Evolutionary conservation across 1,140 invertebrate species (phyloP), one percentile per base, ranked within the genome.

Genomic region (Bombus pascuorum): DNA sequence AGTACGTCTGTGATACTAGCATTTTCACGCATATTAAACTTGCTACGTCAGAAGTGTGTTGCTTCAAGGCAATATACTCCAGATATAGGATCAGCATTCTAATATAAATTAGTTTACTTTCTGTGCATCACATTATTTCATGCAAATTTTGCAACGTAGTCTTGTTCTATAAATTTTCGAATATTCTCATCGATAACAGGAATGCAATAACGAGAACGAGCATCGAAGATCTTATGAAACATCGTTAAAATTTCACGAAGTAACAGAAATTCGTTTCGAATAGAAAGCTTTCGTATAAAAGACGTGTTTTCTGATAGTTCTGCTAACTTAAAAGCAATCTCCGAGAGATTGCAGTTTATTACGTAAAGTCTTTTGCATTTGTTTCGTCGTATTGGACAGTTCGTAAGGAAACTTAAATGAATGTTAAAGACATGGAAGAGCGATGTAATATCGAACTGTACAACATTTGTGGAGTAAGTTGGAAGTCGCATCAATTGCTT

Each of bases 81-180:
- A 70, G 80, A 84, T 81, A 59, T 47, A 22, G 25, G 65, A 85
- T 85, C 59, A 73, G n/a, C 34, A 44, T 66, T 53, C 18, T 59
- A 8, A 44, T 37, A 22, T 39, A 82, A 88, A 88, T 87, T 85
- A 85, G 57, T 81, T 87, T 71, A 72, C 75, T 65, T 57, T n/a
- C 72, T 59, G 18, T 15, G 28, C 34, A 39, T 13, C 12, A 13
- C 28, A 28, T 18, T 66, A 66, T 66, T 66, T 32, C 25, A 15
- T 28, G 28, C 6, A 72, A 25, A 12, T 66, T 28, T 68, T 25
- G 25, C 10, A 28, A 22, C 22, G 18, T 18, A 68, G 25, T 71
- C 25, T 42, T 25, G 12, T n/a, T 25, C 25, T 37, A 13, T 13
- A 25, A 42, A 72, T 72, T 42, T 42, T n/a, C 12, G 25, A 72